Evolutionary conservation across 2,888 invertebrate genomes (phyloP).

Genomic region (Cephus rjabovi): DNA sequence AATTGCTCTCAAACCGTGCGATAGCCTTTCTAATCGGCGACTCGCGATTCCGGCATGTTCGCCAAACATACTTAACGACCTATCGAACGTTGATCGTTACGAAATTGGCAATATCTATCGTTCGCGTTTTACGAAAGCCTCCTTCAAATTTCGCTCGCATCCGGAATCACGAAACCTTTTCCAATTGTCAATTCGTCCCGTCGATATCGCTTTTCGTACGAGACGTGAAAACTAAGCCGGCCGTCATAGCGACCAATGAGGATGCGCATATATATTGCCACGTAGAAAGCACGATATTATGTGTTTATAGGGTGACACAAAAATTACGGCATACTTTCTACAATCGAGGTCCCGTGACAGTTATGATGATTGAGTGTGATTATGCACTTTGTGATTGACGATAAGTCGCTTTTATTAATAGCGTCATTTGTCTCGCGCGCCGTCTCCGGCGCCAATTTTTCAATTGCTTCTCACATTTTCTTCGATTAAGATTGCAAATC

Average conservation of each 20-base stretch:
- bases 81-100: neutral
- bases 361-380: constrained; percentile 22
- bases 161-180: neutral
- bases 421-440: neutral
- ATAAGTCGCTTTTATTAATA: constrained; percentile 4
- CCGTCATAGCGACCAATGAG: neutral
- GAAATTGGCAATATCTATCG: neutral
- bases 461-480: constrained; percentile 8
- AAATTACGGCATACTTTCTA: constrained; percentile 31
- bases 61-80: neutral
- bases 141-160: neutral
- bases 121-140: neutral
- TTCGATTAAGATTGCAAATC: constrained; percentile 11
- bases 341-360: constrained; percentile 7
- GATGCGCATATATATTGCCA: neutral
- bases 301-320: constrained; percentile 25
- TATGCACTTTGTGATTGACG: constrained; percentile 11
- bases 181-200: neutral
- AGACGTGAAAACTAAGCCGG: neutral
- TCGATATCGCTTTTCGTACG: neutral
- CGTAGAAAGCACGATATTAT: constrained; percentile 34
- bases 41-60: neutral
- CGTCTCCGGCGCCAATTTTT: constrained; percentile 5
- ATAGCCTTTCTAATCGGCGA: neutral
- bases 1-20: neutral